These are phyloP conservation scores for Lithodes maja DNA, from an alignment of 2,888 invertebrate genomes.

Conservation along the genomic window DNA sequence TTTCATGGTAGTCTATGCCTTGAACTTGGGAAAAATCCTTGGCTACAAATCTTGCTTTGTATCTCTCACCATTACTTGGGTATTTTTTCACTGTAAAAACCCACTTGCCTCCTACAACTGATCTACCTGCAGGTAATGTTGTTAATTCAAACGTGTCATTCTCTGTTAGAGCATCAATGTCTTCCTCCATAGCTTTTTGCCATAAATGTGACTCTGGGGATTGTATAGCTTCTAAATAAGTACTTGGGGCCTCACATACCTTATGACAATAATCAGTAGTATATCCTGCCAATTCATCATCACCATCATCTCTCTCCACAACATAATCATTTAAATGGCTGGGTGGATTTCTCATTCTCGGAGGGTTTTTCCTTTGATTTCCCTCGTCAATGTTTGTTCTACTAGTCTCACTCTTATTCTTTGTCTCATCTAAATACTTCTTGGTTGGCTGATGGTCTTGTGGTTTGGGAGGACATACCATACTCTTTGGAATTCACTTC, in stretches of 20 bases:
- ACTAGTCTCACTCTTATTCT: neutral
- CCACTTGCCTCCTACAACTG: slow-evolving; percentile 7
- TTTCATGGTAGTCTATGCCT: slow-evolving; percentile 14
- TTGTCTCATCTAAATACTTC: neutral
- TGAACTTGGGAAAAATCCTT: slow-evolving; percentile 13
- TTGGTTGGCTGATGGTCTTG: neutral
- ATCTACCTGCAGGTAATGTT: neutral
- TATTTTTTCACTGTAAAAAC: neutral
- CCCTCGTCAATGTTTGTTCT: neutral
- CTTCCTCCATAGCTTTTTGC: slow-evolving; percentile 6
- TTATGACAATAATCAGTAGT: neutral
- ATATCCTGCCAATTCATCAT: neutral
- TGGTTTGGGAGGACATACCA: neutral
- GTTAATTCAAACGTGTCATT: no score
- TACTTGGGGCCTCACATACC: neutral
- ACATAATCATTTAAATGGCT: neutral
- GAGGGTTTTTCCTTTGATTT: neutral
- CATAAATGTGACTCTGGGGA: neutral
- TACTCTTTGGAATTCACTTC: neutral
- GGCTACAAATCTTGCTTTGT: slow-evolving; percentile 36
- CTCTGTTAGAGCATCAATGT: neutral
- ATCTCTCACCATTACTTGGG: neutral
- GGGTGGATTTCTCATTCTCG: no score
- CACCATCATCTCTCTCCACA: neutral
- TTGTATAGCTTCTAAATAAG: neutral